Conservation (phyloP, 2,888 invertebrate genomes). For the Caenorhabditis imperialis region DNA sequence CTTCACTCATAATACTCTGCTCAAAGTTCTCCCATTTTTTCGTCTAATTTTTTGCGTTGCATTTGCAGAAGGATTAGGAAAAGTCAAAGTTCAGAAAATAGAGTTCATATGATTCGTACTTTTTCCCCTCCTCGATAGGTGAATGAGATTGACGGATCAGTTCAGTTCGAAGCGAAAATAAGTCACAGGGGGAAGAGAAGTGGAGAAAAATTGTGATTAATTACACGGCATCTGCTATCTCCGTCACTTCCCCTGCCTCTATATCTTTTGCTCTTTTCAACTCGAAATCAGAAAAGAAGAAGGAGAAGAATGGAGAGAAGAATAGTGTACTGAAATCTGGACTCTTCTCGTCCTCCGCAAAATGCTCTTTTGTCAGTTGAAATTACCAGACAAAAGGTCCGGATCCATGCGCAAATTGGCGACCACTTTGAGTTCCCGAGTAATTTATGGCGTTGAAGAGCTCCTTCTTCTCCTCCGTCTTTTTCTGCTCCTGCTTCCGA, state of each 20-base stretch:
- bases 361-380: constrained; percentile 6
- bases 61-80: constrained; percentile 24
- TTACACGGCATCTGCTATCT: constrained; percentile 46
- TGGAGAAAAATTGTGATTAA: constrained; percentile 55
- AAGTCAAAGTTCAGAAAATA: neutral
- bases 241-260: constrained; percentile 1
- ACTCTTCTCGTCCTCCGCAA: neutral
- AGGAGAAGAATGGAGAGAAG: neutral
- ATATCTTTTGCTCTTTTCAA: constrained; percentile 15
- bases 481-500: neutral
- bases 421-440: neutral
- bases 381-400: neutral
- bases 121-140: too few species aligned
- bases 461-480: neutral
- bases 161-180: constrained; percentile 19
- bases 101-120: constrained; percentile 30
- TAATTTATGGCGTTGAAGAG: constrained; percentile 2
- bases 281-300: neutral
- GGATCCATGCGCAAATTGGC: neutral
- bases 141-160: constrained; percentile 6
- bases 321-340: neutral
- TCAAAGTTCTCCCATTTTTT: neutral
- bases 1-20: constrained; percentile 6
- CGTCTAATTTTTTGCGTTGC: neutral
- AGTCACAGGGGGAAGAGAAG: too few species aligned